Percentiles rank a stretch among this genome's conserved stretches.
Conservation (phyloP, 23 tunicate genomes). For the Clavelina lepadiformis region DNA sequence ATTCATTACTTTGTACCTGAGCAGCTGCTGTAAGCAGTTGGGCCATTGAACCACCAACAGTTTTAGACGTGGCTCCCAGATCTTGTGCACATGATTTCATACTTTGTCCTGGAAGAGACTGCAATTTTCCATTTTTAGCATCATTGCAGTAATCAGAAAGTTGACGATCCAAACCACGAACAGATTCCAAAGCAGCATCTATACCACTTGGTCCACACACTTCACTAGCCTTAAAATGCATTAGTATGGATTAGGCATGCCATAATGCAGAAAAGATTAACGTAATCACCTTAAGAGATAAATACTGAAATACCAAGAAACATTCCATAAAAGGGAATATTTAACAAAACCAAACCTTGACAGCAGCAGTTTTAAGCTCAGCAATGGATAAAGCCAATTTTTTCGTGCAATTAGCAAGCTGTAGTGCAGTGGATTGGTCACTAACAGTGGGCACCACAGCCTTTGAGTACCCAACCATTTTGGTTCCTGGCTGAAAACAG, state of each 20-base stretch:
- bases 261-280: too few species aligned
- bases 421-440: conserved; percentile 88
- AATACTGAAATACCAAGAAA: too few species aligned
- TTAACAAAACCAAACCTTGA: too few species aligned
- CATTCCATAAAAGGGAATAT: too few species aligned
- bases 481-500: conserved; percentile 74
- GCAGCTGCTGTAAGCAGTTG: conserved; percentile 96
- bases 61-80: conserved; percentile 85
- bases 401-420: conserved; percentile 95
- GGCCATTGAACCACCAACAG: conserved; percentile 87
- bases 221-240: conserved; percentile 72
- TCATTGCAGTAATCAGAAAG: conserved; percentile 74
- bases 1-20: too few species aligned
- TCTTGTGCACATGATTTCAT: conserved; percentile 92
- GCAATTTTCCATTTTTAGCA: conserved; percentile 63
- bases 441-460: conserved; percentile 95
- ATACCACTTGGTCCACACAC: conserved; percentile 89
- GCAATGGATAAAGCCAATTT: conserved; percentile 78
- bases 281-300: too few species aligned
- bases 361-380: conserved; percentile 54
- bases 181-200: conserved; percentile 89
- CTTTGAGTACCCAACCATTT: conserved; percentile 96
- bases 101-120: conserved; percentile 93
- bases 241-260: too few species aligned
- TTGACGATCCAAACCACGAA: conserved; percentile 64